Evolutionary conservation across 2,888 invertebrate species (phyloP).

Genomic region (Capitulum mitella): DNA sequence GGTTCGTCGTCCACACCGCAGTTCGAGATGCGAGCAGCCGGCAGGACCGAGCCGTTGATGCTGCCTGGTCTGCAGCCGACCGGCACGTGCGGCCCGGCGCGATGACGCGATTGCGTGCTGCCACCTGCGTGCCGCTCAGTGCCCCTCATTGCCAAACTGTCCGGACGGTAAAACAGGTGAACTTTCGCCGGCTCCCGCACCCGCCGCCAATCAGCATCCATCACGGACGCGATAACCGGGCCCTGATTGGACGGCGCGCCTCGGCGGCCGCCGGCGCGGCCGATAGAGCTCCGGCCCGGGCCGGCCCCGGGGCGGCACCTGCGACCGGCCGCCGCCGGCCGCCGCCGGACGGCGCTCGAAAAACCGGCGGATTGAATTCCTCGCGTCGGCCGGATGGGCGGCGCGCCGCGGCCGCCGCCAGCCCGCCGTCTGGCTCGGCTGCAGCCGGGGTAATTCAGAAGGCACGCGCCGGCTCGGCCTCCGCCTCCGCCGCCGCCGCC

Average conservation of each 20-base stretch:
- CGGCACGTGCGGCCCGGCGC: too few relatives aligned
- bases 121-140: background rate
- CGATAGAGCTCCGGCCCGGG: too few relatives aligned
- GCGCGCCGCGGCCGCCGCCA: background rate
- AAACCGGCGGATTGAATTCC: background rate
- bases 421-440: background rate
- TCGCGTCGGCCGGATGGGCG: background rate
- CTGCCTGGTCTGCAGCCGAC: background rate
- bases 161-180: background rate
- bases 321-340: background rate
- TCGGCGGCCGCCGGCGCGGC: background rate
- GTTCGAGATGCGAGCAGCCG: too few relatives aligned
- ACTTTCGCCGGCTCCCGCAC: background rate
- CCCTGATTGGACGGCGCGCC: background rate
- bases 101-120: background rate
- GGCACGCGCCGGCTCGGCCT: background rate
- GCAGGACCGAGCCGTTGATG: too few relatives aligned
- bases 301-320: background rate
- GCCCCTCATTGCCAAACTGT: background rate
- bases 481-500: background rate
- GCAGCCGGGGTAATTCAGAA: background rate
- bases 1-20: too few relatives aligned
- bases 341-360: background rate
- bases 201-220: constrained; percentile 11
- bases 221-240: background rate